Evolutionary conservation across 2,888 invertebrate species (phyloP).

Genomic region (Netelia fuscicornis): DNA sequence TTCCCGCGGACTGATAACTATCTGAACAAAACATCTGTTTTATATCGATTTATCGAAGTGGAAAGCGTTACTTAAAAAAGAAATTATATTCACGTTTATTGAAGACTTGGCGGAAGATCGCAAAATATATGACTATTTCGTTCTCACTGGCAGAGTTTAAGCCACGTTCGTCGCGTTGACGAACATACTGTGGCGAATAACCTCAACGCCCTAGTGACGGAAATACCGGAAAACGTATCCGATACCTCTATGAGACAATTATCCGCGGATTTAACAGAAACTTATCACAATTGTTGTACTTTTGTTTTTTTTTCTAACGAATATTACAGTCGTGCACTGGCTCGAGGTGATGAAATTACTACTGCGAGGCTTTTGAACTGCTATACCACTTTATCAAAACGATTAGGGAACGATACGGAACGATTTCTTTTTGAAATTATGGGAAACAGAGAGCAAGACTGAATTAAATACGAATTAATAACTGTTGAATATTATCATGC

Average conservation of each 20-base stretch:
- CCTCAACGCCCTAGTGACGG: too few relatives aligned
- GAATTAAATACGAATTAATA: constrained; percentile 7
- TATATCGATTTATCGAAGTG: constrained; percentile 13
- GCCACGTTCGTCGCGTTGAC: too few relatives aligned
- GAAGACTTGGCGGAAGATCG: too few relatives aligned
- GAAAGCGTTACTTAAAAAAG: neutral
- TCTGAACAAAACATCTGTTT: constrained; percentile 16
- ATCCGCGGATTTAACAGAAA: too few relatives aligned
- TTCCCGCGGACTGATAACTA: constrained; percentile 41
- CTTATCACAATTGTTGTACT: neutral
- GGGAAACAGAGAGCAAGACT: constrained; percentile 18
- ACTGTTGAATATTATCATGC: constrained; percentile 66
- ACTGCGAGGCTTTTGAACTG: constrained; percentile 27
- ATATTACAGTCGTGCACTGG: constrained; percentile 33
- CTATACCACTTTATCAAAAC: neutral
- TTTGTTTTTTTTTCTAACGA: constrained; percentile 3
- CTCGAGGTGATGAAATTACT: constrained; percentile 14
- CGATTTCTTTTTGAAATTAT: neutral
- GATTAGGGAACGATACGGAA: constrained; percentile 34
- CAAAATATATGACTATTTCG: too few relatives aligned
- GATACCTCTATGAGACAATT: too few relatives aligned
- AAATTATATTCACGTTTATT: neutral
- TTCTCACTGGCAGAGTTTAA: too few relatives aligned
- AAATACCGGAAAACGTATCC: too few relatives aligned
- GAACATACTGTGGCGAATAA: too few relatives aligned